These are phyloP conservation scores for Cyphomyrus discorhynchus DNA, from an alignment of 2,113 vertebrate species.

Conservation along the genomic window DNA sequence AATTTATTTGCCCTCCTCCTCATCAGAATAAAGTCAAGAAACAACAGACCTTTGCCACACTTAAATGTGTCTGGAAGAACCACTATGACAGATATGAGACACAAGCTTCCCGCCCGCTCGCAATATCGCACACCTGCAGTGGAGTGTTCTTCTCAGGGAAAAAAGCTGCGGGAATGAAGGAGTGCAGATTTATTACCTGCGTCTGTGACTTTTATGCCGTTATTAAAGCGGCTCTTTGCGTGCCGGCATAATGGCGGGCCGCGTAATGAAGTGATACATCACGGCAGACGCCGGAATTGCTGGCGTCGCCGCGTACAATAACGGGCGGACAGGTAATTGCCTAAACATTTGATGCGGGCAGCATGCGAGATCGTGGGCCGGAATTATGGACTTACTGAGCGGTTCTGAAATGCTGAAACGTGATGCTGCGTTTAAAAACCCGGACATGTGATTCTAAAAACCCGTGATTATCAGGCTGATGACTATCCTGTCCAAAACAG, in stretches of 20 bases:
- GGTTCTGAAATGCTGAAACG: background rate
- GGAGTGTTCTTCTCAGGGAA: background rate
- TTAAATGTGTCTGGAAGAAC: background rate
- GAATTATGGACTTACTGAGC: background rate
- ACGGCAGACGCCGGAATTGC: background rate
- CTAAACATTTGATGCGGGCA: background rate
- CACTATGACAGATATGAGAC: background rate
- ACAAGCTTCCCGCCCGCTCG: background rate
- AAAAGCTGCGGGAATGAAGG: background rate
- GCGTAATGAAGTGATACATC: conserved; percentile 4
- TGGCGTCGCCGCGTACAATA: background rate
- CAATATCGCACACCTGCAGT: background rate
- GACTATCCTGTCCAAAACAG: background rate
- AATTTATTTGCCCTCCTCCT: background rate
- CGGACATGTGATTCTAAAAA: background rate
- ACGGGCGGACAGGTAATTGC: background rate
- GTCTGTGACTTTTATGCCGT: background rate
- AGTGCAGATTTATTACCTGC: conserved; percentile 2
- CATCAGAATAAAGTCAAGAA: background rate
- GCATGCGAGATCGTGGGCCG: background rate
- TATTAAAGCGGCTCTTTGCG: background rate
- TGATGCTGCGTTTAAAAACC: background rate
- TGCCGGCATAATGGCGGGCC: background rate
- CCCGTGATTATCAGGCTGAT: background rate
- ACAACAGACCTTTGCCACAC: background rate